Evolutionary conservation across 2,888 invertebrate genomes (phyloP), one percentile per base, ranked within the genome.

Genomic region (Conops quadrifasciatus): DNA sequence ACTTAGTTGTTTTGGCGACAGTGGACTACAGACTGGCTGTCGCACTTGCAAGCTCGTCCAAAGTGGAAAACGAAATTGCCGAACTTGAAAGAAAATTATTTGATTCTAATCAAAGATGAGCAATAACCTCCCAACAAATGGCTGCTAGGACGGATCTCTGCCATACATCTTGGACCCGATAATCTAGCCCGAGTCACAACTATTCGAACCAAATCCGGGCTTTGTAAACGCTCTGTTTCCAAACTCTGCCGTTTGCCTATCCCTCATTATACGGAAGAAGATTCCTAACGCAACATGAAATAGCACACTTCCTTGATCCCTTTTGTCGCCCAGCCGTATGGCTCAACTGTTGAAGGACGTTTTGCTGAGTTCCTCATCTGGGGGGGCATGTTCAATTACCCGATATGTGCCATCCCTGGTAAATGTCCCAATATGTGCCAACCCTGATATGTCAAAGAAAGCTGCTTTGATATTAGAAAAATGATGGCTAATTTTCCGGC

Each of bases 1-100:
- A 56, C 62, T 7, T 72, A 74, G 62, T 63, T 72, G 13, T 75
- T 74, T 71, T 75, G 74, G 73, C 36, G 67, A 16, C 71, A 63
- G 16, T 73, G 75, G 74, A 72, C 64, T 9, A 65, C 19, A 1
- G 72, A 75, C 28, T 74, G 73, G 59, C 45, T 76, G 16, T n/a
- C 47, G 11, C 65, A 71, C 30, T 56, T 53, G 53, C 71, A 74
- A 53, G 47, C 67, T 26, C 30, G 69, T 28, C 72, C 69, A 11
- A 76, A 73, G 56, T 75, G 73, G 74, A 13, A 67, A 9, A 16
- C 63, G 7, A 45, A 43, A 11, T 13, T 65, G 13, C 43, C 64
- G 9, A 74, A 75, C 47, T 16, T 75, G 0, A 49, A 74, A 59
- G 56, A 60, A 11, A 56, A 75, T 19, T 69, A 75, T 13, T 47